Percentiles rank a stretch among this genome's conserved stretches.
Evolutionary conservation across 2,797 vertebrate species (phyloP).

Genomic region (Novumbra hubbsi): DNA sequence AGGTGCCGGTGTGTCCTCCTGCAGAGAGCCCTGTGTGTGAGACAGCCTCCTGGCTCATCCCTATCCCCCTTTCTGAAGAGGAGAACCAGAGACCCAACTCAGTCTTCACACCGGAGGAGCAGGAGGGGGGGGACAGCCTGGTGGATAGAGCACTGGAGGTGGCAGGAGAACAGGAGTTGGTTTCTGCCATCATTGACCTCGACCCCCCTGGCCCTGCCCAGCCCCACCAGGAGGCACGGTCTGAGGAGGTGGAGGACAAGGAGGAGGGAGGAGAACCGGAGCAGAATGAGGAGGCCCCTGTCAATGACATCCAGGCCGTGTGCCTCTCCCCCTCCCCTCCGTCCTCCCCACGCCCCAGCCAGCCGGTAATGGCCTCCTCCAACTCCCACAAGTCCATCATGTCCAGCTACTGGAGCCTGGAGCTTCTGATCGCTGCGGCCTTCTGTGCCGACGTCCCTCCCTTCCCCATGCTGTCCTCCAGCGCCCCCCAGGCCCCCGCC

Average conservation of each 20-base stretch:
- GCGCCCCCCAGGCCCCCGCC: conserved; percentile 46
- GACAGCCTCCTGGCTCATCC: conserved; percentile 56
- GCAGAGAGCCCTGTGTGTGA: conserved; percentile 61
- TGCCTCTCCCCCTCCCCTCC: conserved; percentile 39
- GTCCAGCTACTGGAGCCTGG: conserved; percentile 82
- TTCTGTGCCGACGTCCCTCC: conserved; percentile 78
- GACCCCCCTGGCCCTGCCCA: conserved; percentile 55
- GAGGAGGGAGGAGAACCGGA: conserved; percentile 40
- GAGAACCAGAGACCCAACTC: conserved; percentile 56
- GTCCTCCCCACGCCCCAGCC: conserved; percentile 15
- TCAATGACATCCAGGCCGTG: conserved; percentile 33
- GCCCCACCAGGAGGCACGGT: conserved; percentile 40
- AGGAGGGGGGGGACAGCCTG: conserved; percentile 45
- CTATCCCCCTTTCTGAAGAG: conserved; percentile 56
- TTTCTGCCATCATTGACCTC: conserved; percentile 52
- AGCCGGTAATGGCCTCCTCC: neutral
- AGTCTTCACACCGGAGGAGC: conserved; percentile 67
- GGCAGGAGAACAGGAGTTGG: conserved; percentile 51
- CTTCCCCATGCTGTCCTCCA: conserved; percentile 66
- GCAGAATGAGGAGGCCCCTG: conserved; percentile 22
- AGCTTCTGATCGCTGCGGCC: conserved; percentile 87
- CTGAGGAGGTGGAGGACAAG: conserved; percentile 28
- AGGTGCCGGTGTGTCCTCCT: conserved; percentile 61
- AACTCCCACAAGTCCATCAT: conserved; percentile 55
- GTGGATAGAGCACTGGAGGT: conserved; percentile 48